Percentiles rank a stretch among this genome's conserved stretches.
Conservation (phyloP, 2,797 vertebrate species). For the Helarctos malayanus region DNA sequence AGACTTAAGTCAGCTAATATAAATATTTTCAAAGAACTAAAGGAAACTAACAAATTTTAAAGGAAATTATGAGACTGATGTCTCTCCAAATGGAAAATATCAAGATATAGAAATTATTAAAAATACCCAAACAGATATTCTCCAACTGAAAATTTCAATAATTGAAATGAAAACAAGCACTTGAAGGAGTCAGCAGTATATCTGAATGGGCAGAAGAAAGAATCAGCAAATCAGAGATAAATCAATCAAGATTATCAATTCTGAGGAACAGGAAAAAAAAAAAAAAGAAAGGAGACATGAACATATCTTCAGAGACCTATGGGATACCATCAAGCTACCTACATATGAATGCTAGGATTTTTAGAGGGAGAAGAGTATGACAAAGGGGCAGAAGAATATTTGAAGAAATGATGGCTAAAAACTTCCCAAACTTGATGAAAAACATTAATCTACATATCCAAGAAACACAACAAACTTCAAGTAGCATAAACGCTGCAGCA, state of each 20-base stretch:
- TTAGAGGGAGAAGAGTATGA: not conserved
- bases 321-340: not conserved
- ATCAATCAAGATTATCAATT: not conserved
- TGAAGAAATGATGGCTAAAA: not conserved
- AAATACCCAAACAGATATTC: not conserved
- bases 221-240: not conserved
- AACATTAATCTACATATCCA: not conserved
- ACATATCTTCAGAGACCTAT: not conserved
- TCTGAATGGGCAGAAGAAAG: not conserved
- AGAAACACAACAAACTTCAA: not conserved
- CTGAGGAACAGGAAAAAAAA: not conserved
- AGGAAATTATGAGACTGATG: not conserved
- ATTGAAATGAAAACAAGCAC: not conserved
- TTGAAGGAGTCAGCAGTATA: not conserved
- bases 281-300: not conserved
- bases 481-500: not conserved
- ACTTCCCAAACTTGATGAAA: not conserved
- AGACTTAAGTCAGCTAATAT: not conserved
- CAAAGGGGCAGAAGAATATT: not conserved
- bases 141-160: not conserved
- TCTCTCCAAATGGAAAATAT: not conserved
- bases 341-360: no score
- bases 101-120: not conserved
- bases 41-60: not conserved
- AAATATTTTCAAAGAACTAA: not conserved